Evolutionary conservation across 2,888 invertebrate genomes (phyloP).

Genomic region (Cataglyphis albicans): DNA sequence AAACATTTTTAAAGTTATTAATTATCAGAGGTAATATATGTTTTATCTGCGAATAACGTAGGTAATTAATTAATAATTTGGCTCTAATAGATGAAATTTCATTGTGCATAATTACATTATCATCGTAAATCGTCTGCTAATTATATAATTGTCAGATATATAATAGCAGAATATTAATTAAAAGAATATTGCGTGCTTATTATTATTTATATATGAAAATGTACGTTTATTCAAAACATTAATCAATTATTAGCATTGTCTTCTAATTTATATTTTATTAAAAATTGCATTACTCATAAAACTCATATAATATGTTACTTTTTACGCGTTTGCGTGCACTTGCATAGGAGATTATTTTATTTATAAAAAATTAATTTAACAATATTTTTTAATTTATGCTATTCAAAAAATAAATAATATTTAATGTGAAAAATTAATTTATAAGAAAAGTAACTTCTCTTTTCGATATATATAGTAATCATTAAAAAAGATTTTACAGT

Average conservation of each 20-base stretch:
- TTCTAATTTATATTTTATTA: not conserved
- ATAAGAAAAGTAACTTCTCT: not conserved
- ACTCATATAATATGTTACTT: not conserved
- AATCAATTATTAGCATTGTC: not conserved
- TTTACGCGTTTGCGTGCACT: not conserved
- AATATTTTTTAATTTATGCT: not conserved
- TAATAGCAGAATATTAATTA: constrained; percentile 40
- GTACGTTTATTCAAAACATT: not conserved
- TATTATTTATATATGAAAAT: constrained; percentile 29
- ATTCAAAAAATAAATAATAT: not conserved
- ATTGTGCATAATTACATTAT: constrained; percentile 16
- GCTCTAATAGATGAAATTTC: constrained; percentile 23
- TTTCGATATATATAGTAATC: not conserved
- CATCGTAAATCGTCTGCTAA: constrained; percentile 23
- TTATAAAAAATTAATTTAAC: not conserved
- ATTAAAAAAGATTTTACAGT: not conserved
- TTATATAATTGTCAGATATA: not conserved
- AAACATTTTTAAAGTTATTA: not conserved
- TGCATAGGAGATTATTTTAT: not conserved
- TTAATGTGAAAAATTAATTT: not conserved
- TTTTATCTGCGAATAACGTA: not conserved
- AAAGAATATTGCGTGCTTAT: constrained; percentile 1
- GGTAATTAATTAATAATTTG: constrained; percentile 15
- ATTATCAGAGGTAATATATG: constrained; percentile 1
- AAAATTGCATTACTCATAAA: not conserved